Conservation (phyloP, 2,113 vertebrate species). For the Esox niger region DNA sequence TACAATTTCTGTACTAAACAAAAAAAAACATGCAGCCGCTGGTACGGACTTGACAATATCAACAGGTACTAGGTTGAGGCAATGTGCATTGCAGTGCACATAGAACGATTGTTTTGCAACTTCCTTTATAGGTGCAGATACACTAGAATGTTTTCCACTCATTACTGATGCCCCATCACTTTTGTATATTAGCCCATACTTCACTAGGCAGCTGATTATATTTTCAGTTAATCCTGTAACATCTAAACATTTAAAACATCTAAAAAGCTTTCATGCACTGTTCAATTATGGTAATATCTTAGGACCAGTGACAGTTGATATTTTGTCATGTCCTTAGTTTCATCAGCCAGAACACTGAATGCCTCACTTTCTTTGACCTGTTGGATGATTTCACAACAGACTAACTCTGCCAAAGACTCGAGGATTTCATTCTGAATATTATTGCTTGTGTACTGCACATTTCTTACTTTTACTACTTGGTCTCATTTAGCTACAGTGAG, state of each 20-base stretch:
- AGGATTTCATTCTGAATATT: too few relatives aligned
- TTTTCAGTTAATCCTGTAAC: too few relatives aligned
- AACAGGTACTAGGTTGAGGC: constrained; percentile 14
- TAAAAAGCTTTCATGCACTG: too few relatives aligned
- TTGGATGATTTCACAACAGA: too few relatives aligned
- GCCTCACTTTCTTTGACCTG: too few relatives aligned
- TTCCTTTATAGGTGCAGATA: background rate
- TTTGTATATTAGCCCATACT: too few relatives aligned
- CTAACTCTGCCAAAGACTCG: too few relatives aligned
- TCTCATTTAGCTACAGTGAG: too few relatives aligned
- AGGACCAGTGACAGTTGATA: constrained; percentile 12
- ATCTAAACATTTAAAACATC: too few relatives aligned
- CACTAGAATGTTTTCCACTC: constrained; percentile 1
- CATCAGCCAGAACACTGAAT: constrained; percentile 28
- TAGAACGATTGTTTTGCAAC: constrained; percentile 17
- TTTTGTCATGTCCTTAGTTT: constrained; percentile 21
- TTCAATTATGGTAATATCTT: background rate
- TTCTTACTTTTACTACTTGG: too few relatives aligned
- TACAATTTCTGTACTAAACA: background rate
- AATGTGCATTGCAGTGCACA: constrained; percentile 22
- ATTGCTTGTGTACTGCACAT: too few relatives aligned
- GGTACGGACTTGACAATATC: constrained; percentile 15
- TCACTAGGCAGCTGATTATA: too few relatives aligned
- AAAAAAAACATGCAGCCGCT: background rate
- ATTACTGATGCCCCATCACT: constrained; percentile 14